phyloP scores from a whole-genome alignment of 2,113 vertebrate species.

The Corvus moneduloides region DNA sequence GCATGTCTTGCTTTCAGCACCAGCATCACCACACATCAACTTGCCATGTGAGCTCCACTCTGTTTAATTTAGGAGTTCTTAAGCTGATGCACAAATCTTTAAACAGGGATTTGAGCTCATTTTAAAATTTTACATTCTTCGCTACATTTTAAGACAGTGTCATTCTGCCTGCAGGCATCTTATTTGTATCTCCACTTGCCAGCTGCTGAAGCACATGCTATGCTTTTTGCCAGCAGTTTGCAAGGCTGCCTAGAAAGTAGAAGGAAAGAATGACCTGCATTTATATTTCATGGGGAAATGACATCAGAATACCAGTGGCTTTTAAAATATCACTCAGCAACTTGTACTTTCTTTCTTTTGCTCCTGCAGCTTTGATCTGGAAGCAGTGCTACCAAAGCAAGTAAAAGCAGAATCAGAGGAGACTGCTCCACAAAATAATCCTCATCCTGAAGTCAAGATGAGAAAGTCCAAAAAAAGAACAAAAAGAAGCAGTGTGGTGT shows the following conservation, averaged over 20 bases:
- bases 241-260: not conserved
- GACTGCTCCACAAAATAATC: slow-evolving; percentile 61
- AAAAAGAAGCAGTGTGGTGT: slow-evolving; percentile 94
- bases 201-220: not conserved
- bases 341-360: not conserved
- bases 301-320: not conserved
- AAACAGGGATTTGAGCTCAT: not conserved
- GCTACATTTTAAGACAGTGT: not conserved
- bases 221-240: not conserved
- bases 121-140: not conserved
- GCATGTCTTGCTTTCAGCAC: not conserved
- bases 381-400: slow-evolving; percentile 62
- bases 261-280: not conserved
- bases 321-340: slow-evolving; percentile 10
- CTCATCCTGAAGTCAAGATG: slow-evolving; percentile 88
- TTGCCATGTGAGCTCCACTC: not conserved
- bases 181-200: not conserved
- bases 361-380: slow-evolving; percentile 70
- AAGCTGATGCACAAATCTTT: not conserved
- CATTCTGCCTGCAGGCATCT: not conserved
- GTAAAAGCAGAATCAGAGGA: slow-evolving; percentile 78
- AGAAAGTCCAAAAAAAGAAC: slow-evolving; percentile 88
- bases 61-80: not conserved
- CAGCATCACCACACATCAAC: not conserved
- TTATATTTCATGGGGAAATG: slow-evolving; percentile 25